Conservation (phyloP, 2,113 vertebrate species). For the Capra hircus region DNA sequence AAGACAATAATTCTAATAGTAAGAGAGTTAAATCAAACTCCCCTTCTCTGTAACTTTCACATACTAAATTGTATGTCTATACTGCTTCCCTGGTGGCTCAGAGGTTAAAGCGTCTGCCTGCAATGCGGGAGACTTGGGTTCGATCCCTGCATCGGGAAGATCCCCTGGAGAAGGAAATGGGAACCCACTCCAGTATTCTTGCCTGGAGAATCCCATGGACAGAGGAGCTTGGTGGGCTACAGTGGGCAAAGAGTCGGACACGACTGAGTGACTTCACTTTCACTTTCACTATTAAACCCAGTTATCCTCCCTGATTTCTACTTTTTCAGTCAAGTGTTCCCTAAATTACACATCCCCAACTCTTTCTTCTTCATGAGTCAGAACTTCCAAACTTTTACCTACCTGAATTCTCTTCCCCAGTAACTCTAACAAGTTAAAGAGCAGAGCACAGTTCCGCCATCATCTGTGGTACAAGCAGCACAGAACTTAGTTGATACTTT, state of each 20-base stretch:
- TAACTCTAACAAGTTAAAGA: background rate
- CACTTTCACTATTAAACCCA: background rate
- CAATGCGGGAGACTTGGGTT: no score
- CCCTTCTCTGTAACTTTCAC: background rate
- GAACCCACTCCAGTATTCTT: no score
- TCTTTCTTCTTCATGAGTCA: background rate
- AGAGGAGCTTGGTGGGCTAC: no score
- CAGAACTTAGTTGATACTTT: background rate
- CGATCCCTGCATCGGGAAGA: no score
- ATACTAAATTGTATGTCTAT: background rate
- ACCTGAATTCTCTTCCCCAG: fast-evolving
- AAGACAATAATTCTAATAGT: background rate
- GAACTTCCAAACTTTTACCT: background rate
- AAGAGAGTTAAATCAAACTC: background rate
- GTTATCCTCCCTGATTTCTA: background rate
- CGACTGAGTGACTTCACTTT: no score
- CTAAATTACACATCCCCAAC: background rate
- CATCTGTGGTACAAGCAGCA: background rate
- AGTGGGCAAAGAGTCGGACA: no score
- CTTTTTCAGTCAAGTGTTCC: background rate
- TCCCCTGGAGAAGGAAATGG: no score
- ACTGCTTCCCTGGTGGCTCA: no score
- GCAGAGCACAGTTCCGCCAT: background rate
- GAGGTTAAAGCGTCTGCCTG: no score
- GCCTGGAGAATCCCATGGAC: no score